Conservation (phyloP, 2,797 vertebrate species). For the Rhinoraja longicauda region DNA sequence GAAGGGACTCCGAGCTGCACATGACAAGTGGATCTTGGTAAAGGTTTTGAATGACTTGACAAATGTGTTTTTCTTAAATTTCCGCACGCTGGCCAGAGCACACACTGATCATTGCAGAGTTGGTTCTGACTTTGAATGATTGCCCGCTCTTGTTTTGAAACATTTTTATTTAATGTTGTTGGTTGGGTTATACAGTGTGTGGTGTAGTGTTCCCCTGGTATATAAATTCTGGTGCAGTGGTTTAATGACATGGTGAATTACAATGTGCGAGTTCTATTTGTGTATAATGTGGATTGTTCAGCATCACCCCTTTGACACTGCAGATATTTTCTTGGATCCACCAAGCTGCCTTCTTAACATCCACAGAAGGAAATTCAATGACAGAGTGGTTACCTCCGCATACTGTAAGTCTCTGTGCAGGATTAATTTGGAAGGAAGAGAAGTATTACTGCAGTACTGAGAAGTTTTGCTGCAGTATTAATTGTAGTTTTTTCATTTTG, state of each 20-base stretch:
- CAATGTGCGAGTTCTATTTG: neutral
- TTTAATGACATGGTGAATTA: neutral
- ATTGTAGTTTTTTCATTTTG: neutral
- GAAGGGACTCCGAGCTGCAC: neutral
- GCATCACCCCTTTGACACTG: neutral
- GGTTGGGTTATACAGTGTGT: neutral
- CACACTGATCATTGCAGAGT: neutral
- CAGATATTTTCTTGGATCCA: neutral
- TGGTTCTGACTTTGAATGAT: slow-evolving; percentile 22
- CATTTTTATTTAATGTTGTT: slow-evolving; percentile 23
- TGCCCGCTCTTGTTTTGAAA: neutral
- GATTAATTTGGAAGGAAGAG: neutral
- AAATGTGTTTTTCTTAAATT: slow-evolving; percentile 33
- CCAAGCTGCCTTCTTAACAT: neutral
- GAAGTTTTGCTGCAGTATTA: neutral
- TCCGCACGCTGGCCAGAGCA: neutral
- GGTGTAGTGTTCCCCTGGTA: neutral
- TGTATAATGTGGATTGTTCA: neutral
- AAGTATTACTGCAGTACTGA: too few relatives aligned
- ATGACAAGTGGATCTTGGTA: slow-evolving; percentile 21
- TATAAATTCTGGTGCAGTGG: neutral
- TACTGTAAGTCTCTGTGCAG: neutral
- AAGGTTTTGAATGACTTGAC: slow-evolving; percentile 14
- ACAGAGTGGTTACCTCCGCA: neutral
- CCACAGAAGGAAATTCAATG: neutral